Percentiles rank a stretch among this genome's conserved stretches.
Evolutionary conservation across 2,797 vertebrate genomes (phyloP).

Genomic region (Xenops minutus): DNA sequence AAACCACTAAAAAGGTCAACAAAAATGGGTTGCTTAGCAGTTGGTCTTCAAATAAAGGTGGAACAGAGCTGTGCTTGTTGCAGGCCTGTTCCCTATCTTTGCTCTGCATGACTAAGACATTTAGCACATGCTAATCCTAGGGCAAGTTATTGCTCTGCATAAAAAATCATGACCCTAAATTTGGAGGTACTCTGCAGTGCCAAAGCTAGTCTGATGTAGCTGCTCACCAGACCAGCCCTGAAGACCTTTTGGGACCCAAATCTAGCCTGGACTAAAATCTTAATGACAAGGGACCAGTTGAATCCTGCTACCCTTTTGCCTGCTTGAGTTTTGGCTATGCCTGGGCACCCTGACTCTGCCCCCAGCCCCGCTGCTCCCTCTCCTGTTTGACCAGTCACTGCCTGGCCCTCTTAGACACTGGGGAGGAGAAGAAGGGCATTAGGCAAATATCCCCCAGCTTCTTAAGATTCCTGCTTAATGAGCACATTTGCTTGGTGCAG

Average conservation of each 20-base stretch:
- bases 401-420: not conserved
- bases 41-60: conserved; percentile 41
- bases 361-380: not conserved
- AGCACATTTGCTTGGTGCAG: conserved; percentile 12
- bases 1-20: conserved; percentile 35
- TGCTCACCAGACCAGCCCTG: not conserved
- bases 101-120: not conserved
- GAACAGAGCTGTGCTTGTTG: conserved; percentile 18
- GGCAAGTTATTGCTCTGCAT: not conserved
- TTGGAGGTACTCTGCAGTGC: not conserved
- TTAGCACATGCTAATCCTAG: not conserved
- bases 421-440: conserved; percentile 22
- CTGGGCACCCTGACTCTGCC: not conserved
- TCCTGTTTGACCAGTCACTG: fast-evolving
- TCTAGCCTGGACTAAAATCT: not conserved
- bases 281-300: fast-evolving
- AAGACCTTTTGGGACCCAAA: not conserved
- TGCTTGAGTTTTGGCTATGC: not conserved
- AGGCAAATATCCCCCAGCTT: conserved; percentile 40
- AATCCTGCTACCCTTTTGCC: not conserved
- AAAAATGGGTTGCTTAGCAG: conserved; percentile 27
- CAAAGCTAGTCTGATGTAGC: not conserved
- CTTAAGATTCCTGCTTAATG: conserved; percentile 66
- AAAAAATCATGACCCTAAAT: not conserved
- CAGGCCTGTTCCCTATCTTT: not conserved